A percentile compares a stretch with the other conserved stretches of the same genome.
These are phyloP conservation scores for Thamnophis elegans DNA, from an alignment of 2,797 vertebrate species.

Conservation along the genomic window DNA sequence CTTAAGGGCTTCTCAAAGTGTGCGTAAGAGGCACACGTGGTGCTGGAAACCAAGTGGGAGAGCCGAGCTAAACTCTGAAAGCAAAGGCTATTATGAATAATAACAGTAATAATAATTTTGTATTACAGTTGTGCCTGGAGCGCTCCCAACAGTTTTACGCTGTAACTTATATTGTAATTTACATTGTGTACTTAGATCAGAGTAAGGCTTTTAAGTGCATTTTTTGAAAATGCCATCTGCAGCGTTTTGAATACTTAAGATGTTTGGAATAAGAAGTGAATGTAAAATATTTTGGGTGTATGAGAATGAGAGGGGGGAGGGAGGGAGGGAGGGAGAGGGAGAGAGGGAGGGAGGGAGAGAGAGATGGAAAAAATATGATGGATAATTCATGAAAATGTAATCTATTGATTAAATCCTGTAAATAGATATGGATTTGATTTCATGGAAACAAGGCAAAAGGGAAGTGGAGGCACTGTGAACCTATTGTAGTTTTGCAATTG, in stretches of 20 bases:
- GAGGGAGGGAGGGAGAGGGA: not conserved
- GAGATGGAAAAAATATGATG: not conserved
- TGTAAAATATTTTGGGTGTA: not conserved
- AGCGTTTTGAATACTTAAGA: not conserved
- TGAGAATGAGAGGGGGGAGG: not conserved
- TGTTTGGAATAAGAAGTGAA: not conserved
- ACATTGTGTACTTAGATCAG: not conserved
- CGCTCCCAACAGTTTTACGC: slow-evolving; percentile 9
- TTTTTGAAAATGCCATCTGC: not conserved
- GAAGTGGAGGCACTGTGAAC: not conserved
- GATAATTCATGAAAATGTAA: not conserved
- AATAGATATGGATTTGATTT: slow-evolving; percentile 17
- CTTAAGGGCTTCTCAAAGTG: not conserved
- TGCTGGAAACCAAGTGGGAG: slow-evolving; percentile 9
- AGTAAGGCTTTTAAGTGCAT: slow-evolving; percentile 1
- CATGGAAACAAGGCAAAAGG: not conserved
- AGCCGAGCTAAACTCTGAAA: fast-evolving
- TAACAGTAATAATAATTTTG: slow-evolving; percentile 33
- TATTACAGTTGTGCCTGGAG: slow-evolving; percentile 19
- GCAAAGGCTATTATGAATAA: slow-evolving; percentile 7
- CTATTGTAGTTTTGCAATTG: not conserved
- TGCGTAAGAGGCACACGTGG: not conserved
- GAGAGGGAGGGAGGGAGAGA: not conserved
- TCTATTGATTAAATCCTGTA: slow-evolving; percentile 3
- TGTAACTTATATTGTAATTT: slow-evolving; percentile 24